These are phyloP conservation scores for Mallateleia sp. DNA, from an alignment of 2,888 invertebrate genomes.

Conservation along the genomic window DNA sequence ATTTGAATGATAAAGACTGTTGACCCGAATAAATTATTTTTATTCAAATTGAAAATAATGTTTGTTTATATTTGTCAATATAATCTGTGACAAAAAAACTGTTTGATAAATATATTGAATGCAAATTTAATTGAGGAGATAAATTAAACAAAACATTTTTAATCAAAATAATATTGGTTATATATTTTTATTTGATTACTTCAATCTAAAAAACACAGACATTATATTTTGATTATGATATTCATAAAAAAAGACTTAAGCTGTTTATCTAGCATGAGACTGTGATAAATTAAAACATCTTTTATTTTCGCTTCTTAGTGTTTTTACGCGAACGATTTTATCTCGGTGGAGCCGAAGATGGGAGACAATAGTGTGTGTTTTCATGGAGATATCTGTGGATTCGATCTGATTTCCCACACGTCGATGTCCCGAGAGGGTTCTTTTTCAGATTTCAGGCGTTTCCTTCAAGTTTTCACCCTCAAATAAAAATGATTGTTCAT, in stretches of 20 bases:
- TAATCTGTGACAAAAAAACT: no score
- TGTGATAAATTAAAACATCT: conserved; percentile 36
- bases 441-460: conserved; percentile 75
- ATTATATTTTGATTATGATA: no score
- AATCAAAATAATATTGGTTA: no score
- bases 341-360: conserved; percentile 38
- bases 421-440: conserved; percentile 68
- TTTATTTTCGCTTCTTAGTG: conserved; percentile 24
- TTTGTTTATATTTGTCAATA: no score
- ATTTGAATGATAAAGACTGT: no score
- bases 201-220: no score
- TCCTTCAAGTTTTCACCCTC: conserved; percentile 57
- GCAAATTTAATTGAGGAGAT: no score
- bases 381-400: conserved; percentile 64
- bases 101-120: no score
- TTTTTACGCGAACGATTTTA: conserved; percentile 48
- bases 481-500: conserved; percentile 68
- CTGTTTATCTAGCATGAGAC: background rate
- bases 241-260: background rate
- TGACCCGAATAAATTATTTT: no score
- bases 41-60: no score
- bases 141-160: no score
- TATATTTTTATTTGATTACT: no score
- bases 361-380: conserved; percentile 66
- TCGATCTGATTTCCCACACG: conserved; percentile 69